phyloP scores from a whole-genome alignment of 2,888 invertebrate species.

The Julus scandinavius region DNA sequence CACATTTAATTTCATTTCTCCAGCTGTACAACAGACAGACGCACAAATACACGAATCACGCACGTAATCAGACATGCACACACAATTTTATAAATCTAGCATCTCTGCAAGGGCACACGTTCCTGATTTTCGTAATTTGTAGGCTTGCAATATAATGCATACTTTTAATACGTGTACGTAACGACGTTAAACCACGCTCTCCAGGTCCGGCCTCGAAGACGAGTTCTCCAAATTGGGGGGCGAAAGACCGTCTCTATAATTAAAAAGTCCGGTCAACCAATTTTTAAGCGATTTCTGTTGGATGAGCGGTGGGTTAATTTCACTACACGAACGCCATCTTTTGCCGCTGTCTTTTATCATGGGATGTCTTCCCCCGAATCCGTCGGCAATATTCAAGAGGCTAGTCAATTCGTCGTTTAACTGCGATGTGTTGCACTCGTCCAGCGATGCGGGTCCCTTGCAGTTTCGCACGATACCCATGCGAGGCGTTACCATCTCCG shows the following conservation, averaged over 20 bases:
- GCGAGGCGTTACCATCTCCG: not conserved
- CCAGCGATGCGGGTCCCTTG: slow-evolving; percentile 39
- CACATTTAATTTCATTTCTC: slow-evolving; percentile 20
- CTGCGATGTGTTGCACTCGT: slow-evolving; percentile 4
- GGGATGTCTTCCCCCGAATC: not conserved
- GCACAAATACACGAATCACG: not conserved
- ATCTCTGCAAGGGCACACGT: not conserved
- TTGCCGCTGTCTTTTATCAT: slow-evolving; percentile 40
- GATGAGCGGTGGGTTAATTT: slow-evolving; percentile 53
- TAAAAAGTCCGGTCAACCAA: slow-evolving; percentile 57
- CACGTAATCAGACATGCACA: not conserved
- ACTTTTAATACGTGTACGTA: not conserved
- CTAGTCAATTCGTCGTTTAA: slow-evolving; percentile 30
- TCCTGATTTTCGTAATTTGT: not conserved
- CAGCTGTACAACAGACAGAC: not conserved
- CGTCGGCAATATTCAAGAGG: not conserved
- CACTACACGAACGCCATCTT: slow-evolving; percentile 58
- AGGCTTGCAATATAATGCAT: not conserved
- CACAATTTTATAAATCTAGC: not conserved
- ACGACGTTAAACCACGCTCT: slow-evolving; percentile 39
- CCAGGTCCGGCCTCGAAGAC: not conserved
- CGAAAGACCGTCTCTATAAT: slow-evolving; percentile 44
- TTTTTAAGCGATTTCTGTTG: slow-evolving; percentile 53
- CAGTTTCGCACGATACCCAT: not conserved
- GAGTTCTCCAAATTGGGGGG: not conserved